Percentiles rank a stretch among this genome's conserved stretches.
Conservation (phyloP, 30 jellyfish, hydroid and myxozoan species). For the Aurelia aurita complex sp. Pacific region DNA sequence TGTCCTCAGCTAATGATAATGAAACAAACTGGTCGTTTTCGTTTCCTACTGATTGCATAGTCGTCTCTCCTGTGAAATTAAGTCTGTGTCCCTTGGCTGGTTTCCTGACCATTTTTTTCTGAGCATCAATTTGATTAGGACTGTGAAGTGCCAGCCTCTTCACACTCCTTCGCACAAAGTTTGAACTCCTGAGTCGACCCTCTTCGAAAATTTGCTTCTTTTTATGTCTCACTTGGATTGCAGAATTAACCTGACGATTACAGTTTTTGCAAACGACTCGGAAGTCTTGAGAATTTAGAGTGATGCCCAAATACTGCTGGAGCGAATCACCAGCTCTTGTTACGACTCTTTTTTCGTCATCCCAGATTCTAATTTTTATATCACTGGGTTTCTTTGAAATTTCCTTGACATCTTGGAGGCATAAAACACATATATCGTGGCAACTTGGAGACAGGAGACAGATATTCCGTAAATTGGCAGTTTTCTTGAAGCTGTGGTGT, state of each 20-base stretch:
- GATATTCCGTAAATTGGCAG: slow-evolving; percentile 19
- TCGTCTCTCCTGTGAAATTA: too few relatives aligned
- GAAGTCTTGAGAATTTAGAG: slow-evolving; percentile 10
- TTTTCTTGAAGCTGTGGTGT: slow-evolving; percentile 28
- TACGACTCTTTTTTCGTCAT: slow-evolving; percentile 15
- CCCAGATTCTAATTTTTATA: slow-evolving; percentile 20
- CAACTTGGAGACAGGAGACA: slow-evolving; percentile 35
- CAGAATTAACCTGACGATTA: slow-evolving; percentile 10
- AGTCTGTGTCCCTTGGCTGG: slow-evolving; percentile 19
- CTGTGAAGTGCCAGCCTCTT: slow-evolving; percentile 11
- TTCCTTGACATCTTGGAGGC: slow-evolving; percentile 30
- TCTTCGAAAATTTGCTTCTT: slow-evolving; percentile 14
- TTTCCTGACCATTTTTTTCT: slow-evolving; percentile 15
- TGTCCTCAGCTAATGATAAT: too few relatives aligned
- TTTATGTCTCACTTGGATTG: slow-evolving; percentile 9
- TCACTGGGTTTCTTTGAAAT: slow-evolving; percentile 30
- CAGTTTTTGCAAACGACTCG: slow-evolving; percentile 7
- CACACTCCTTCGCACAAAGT: background rate
- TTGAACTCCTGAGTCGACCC: slow-evolving; percentile 16
- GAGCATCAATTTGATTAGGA: slow-evolving; percentile 15
- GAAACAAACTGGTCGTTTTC: too few relatives aligned
- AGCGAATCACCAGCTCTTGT: slow-evolving; percentile 27
- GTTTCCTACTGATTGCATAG: too few relatives aligned
- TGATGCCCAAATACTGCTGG: slow-evolving; percentile 9
- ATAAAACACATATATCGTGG: slow-evolving; percentile 25